Percentiles rank a stretch among this genome's conserved stretches.
Evolutionary conservation across 2,797 vertebrate species (phyloP).

Genomic region (Stomatorhinus walkeri): DNA sequence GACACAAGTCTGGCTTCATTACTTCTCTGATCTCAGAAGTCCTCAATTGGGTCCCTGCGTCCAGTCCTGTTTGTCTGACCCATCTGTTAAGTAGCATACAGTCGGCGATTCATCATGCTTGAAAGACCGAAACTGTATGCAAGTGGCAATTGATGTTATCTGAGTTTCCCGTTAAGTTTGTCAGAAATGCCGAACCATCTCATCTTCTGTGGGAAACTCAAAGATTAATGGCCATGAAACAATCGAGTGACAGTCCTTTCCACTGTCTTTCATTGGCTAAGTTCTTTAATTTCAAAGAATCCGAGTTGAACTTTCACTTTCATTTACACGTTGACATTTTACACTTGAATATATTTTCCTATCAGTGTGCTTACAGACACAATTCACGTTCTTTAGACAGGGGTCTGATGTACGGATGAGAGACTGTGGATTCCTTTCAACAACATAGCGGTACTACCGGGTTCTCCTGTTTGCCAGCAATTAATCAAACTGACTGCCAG

Average conservation of each 20-base stretch:
- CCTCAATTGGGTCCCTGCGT: neutral
- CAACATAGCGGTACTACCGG: neutral
- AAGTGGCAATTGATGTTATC: neutral
- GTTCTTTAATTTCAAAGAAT: neutral
- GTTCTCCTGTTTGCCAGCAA: neutral
- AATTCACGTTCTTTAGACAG: neutral
- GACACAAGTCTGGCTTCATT: neutral
- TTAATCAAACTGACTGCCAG: slow-evolving; percentile 18
- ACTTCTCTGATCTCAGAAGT: neutral
- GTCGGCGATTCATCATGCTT: neutral
- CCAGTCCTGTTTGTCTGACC: neutral
- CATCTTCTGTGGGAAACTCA: neutral
- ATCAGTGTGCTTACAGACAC: neutral
- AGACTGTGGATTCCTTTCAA: neutral
- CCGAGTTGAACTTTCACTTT: neutral
- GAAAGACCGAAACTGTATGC: neutral
- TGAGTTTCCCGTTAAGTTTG: neutral
- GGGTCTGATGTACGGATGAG: neutral
- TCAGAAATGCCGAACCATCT: neutral
- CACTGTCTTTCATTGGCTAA: neutral
- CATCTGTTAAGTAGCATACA: neutral
- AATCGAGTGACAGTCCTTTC: neutral
- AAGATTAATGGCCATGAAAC: neutral
- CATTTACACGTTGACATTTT: neutral
- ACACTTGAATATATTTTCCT: neutral